These are phyloP conservation scores for Apomyelois bistriatella DNA, from an alignment of 2,888 invertebrate species.

Conservation along the genomic window DNA sequence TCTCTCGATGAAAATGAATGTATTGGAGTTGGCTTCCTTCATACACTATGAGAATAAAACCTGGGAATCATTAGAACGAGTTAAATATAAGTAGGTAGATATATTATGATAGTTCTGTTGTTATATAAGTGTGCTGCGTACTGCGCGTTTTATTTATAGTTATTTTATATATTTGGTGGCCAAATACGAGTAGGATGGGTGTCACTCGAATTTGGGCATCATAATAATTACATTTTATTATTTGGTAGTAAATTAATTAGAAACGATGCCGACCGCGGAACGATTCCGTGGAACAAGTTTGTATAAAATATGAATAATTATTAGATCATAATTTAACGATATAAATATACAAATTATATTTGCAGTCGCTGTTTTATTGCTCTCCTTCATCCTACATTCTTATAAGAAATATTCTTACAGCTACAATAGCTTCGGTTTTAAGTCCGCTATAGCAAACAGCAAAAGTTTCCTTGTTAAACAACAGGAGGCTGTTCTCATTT, in stretches of 20 bases:
- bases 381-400: background rate
- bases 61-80: background rate
- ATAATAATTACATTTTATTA: background rate
- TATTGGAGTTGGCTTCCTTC: background rate
- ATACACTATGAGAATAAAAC: background rate
- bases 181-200: background rate
- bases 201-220: background rate
- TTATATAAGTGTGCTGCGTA: background rate
- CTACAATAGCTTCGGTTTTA: no score
- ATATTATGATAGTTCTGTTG: constrained; percentile 7
- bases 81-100: constrained; percentile 1
- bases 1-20: background rate
- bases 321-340: constrained; percentile 61
- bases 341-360: constrained; percentile 72
- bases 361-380: constrained; percentile 44
- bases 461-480: no score
- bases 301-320: constrained; percentile 46
- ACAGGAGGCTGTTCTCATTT: no score
- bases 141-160: constrained; percentile 3
- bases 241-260: constrained; percentile 1
- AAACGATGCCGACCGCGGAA: background rate
- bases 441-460: no score
- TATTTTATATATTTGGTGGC: background rate
- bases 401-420: no score
- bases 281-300: constrained; percentile 24